Evolutionary conservation across 2,797 vertebrate species (phyloP), one percentile per base, ranked within the genome.

Genomic region (Simalia tracyae): DNA sequence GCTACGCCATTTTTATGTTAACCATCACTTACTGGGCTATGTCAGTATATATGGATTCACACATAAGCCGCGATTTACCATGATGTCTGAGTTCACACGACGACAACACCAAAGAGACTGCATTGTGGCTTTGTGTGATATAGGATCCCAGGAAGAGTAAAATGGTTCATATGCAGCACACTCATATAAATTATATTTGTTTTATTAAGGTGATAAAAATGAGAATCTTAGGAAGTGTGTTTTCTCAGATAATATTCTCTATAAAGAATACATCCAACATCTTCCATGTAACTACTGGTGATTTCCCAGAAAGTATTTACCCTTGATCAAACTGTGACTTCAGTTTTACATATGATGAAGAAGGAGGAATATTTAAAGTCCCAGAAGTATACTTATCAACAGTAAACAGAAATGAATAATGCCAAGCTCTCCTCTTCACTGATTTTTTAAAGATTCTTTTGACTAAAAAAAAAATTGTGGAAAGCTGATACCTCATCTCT

Each of bases 161-260:
- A 81, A 54, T 8, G 19, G 46, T 22, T 46, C 42, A 81, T 46
- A 28, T 76, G 54, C 63, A 88, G 17, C 4, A 56, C 56, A 3
- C 46, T 93, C 8, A 26, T 56, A 0, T 31, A 63, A 86, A 36
- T 91, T 91, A 42, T 84, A 87, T 84, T 4, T 89, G 42, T 68
- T 94, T 93, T 92, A 84, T 86, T 93, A 90, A 85, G 63, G 76
- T 46, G 28, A 91, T 90, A 24, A 85, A 17, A 0, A 36, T 93
- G 42, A 19, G 22, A 91, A 60, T 92, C 66, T 91, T 86, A 63
- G 9, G 9, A 94, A 4, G 24, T 85, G 88, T 4, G 1, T 93
- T 93, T 56, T 72, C 0, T 84, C 12, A 42, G 50, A 81, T 22
- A 46, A 86, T 86, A 72, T 63, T 24, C 14, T 84, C 42, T 76